Evolutionary conservation across 2,888 invertebrate genomes (phyloP), one percentile per base, ranked within the genome.

Genomic region (Cordilura impudica): DNA sequence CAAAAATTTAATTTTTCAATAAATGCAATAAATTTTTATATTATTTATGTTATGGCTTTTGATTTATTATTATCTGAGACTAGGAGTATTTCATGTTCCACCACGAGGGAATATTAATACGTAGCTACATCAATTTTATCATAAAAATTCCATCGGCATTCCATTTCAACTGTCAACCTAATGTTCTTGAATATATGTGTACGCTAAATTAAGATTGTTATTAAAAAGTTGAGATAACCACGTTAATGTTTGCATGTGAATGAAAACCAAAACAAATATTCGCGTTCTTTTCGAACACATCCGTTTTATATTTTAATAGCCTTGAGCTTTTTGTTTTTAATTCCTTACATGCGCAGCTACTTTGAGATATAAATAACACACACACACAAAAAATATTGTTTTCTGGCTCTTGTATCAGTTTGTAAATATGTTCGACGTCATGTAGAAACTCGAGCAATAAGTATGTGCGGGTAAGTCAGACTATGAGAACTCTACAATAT

Each of bases 211-310:
- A 45, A 60, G 60, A 47, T 60, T 60, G 60, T 60, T 60, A 45
- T 45, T 45, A 60, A 60, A 45, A 60, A 60, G 45, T 45, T 45
- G 26, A 45, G 60, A 60, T 60, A 60, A 60, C 45, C 45, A 60
- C 8, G 29, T 29, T 12, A 29, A 58, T 39, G 14, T 39, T n/a
- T 58, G 39, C 12, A 31, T 39, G 29, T 56, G 56, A 54, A 54
- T 35, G 31, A 58, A 23, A 2, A 2, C 31, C 26, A 45, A 60
- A 43, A 21, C 26, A 29, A 53, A 21, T 26, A 23, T 16, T 5
- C 7, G 5, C 39, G 12, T 56, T 35, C 6, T 12, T 35, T 35
- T 35, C 19, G 54, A 19, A 39, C 12, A 14, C 18, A 43, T 10
- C 23, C 39, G 23, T 14, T 21, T 23, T 60, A 43, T 2, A 60